Base-by-base conservation (phyloP, 2,113 vertebrate genomes). In the Phrynocephalus versicolor region DNA sequence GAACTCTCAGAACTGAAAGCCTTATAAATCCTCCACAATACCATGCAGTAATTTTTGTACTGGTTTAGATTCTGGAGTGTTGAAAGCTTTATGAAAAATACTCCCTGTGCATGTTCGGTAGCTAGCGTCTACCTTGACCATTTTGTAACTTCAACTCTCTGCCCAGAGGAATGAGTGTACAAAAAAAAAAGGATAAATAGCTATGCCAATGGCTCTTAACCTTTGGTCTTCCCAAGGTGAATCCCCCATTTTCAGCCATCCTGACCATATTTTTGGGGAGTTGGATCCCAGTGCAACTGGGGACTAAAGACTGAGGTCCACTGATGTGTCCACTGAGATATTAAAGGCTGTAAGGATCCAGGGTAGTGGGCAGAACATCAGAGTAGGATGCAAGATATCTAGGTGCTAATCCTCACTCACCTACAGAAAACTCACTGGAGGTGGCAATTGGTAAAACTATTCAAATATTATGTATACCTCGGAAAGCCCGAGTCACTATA, bases 31-130 rank as follows among this genome's bases (percentile, higher is more conserved):
- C 93, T 72, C 91, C 93, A 72, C 90, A 95, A 94, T 93, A 90
- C 88, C 81, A 78, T 85, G 91, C 93, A 94, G 92, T 93, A 94
- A 93, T 83, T 93, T n/a, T 89, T 88, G 83, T 85, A 85, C 94
- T 91, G 89, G 84, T 77, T 51, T 89, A 92, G 89, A 86, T 79
- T 88, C 85, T 87, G 71, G 76, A 88, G 92, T 86, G 94, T 85
- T 94, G 94, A 94, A 95, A 95, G 87, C 89, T 88, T 86, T 82
- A 90, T 87, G 92, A 93, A 93, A 94, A 91, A 95, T 93, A 89
- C 93, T 89, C 81, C 23, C 89, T 81, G 88, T 89, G 91, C 81
- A 91, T 85, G 82, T 92, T 88, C 87, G 51, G 92, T 85, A 90
- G 94, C 93, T 83, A 1, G 69, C 88, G 84, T 70, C n/a, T n/a